Conservation (phyloP, 2,797 vertebrate genomes). For the Cephalopachus bancanus region DNA sequence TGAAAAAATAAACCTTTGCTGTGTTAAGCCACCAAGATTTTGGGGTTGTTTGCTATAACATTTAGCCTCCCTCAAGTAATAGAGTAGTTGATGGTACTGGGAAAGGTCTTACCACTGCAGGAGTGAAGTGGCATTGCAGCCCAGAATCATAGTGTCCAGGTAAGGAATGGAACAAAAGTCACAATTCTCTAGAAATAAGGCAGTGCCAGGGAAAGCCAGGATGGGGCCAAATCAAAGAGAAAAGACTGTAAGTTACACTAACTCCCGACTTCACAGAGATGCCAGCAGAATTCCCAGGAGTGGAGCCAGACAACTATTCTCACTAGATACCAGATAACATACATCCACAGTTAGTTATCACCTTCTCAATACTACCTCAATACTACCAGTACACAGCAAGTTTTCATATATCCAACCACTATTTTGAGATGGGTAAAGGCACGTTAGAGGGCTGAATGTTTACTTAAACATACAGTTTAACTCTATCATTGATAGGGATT, state of each 20-base stretch:
- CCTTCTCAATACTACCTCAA: not conserved
- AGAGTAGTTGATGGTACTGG: not conserved
- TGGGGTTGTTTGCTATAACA: not conserved
- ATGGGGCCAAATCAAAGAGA: conserved; percentile 15
- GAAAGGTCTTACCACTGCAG: not conserved
- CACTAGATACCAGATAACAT: not conserved
- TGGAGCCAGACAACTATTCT: not conserved
- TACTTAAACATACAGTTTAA: not conserved
- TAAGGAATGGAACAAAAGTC: not conserved
- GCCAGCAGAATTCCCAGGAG: not conserved
- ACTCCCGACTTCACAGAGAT: not conserved
- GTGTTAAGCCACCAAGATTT: not conserved
- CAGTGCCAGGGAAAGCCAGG: not conserved
- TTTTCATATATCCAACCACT: not conserved
- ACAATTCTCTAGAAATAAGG: not conserved
- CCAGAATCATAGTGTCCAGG: not conserved
- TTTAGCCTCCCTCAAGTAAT: not conserved
- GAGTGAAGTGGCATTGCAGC: not conserved
- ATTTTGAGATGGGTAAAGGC: conserved; percentile 10
- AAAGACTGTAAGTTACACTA: not conserved
- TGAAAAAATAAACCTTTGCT: conserved; percentile 14
- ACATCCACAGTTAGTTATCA: not conserved
- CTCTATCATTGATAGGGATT: not conserved
- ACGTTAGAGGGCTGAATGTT: not conserved
- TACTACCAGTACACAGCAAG: not conserved